Evolutionary conservation across 2,888 invertebrate species (phyloP).

Genomic region (Allophyes oxyacanthae): DNA sequence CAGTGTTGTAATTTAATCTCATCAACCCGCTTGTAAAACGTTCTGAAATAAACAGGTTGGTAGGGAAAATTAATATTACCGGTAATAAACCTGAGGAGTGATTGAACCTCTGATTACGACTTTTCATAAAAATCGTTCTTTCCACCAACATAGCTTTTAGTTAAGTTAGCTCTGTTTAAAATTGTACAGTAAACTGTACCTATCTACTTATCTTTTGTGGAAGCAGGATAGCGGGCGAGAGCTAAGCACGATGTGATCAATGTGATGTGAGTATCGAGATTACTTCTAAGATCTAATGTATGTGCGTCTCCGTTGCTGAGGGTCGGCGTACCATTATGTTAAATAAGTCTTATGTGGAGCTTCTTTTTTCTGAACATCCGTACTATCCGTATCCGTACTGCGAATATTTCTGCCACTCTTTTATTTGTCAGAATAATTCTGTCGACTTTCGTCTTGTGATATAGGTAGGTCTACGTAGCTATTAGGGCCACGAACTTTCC

Average conservation of each 20-base stretch:
- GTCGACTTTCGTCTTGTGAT: background rate
- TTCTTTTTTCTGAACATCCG: slow-evolving; percentile 28
- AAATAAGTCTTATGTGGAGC: slow-evolving; percentile 15
- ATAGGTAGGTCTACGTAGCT: background rate
- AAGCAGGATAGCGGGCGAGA: background rate
- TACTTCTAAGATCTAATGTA: background rate
- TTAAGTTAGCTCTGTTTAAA: background rate
- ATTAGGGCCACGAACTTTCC: background rate
- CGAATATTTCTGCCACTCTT: slow-evolving; percentile 17
- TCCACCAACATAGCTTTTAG: too few species aligned
- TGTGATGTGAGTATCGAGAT: background rate
- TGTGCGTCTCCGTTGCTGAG: background rate
- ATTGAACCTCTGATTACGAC: too few species aligned
- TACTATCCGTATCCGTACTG: too few species aligned
- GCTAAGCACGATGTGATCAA: background rate
- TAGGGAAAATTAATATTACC: too few species aligned
- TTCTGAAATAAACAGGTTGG: too few species aligned
- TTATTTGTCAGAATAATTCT: slow-evolving; percentile 23
- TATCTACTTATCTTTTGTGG: background rate
- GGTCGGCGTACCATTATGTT: slow-evolving; percentile 11
- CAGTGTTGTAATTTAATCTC: too few species aligned
- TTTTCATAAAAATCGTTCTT: too few species aligned
- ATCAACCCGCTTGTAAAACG: too few species aligned
- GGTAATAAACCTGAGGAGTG: too few species aligned
- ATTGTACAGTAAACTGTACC: too few species aligned